A percentile compares a stretch with the other conserved stretches of the same genome.
Evolutionary conservation across 2,888 invertebrate species (phyloP).

Genomic region (Andricus curvator): DNA sequence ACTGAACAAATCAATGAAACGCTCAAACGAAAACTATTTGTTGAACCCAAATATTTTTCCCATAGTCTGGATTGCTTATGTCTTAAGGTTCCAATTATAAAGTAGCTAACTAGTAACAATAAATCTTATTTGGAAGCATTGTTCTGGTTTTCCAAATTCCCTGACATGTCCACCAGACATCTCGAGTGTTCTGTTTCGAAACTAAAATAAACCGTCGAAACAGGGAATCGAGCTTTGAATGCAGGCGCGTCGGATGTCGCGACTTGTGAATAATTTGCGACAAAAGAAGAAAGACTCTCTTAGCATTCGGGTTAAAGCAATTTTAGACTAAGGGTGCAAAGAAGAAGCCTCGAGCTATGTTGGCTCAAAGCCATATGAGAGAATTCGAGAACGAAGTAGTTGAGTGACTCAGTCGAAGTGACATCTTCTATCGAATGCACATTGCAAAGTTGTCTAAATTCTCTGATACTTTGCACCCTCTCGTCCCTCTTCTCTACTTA

Average conservation of each 20-base stretch:
- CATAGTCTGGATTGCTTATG: too few relatives aligned
- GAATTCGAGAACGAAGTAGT: slow-evolving; percentile 59
- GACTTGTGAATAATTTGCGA: slow-evolving; percentile 51
- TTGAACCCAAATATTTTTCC: too few relatives aligned
- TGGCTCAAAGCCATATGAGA: slow-evolving; percentile 67
- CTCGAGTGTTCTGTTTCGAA: slow-evolving; percentile 11
- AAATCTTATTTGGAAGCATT: slow-evolving; percentile 3
- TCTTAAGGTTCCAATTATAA: not conserved
- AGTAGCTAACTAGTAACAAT: not conserved
- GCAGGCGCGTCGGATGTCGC: slow-evolving; percentile 51
- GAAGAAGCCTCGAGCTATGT: slow-evolving; percentile 63
- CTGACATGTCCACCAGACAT: not conserved
- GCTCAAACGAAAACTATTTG: too few relatives aligned
- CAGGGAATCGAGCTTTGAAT: slow-evolving; percentile 30
- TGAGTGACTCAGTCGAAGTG: slow-evolving; percentile 50
- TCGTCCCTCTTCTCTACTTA: not conserved
- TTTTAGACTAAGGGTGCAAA: slow-evolving; percentile 73
- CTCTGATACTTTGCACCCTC: not conserved
- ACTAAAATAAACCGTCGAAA: slow-evolving; percentile 30
- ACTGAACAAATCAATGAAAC: too few relatives aligned
- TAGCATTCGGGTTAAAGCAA: slow-evolving; percentile 65
- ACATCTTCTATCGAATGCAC: slow-evolving; percentile 50
- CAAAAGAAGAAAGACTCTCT: slow-evolving; percentile 55
- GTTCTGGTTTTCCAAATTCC: not conserved
- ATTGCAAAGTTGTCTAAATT: slow-evolving; percentile 53